Conservation (phyloP, 2,797 vertebrate genomes). For the Sparus aurata region DNA sequence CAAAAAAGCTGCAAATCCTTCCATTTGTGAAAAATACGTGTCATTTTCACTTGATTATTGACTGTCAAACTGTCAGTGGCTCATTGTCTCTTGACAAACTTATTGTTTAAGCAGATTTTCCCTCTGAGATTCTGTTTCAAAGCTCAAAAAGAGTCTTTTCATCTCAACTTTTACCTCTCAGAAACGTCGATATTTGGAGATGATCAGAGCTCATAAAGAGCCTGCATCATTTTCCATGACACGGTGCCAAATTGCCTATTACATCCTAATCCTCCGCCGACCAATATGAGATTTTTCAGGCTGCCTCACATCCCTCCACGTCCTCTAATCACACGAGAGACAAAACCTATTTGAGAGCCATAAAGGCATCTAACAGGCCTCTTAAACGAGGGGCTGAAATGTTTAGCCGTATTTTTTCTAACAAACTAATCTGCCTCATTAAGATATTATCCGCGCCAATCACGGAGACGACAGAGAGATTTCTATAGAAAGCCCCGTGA, state of each 20-base stretch:
- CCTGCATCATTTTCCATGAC: neutral
- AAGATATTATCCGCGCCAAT: constrained; percentile 69
- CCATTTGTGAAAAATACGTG: neutral
- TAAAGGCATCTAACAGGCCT: constrained; percentile 53
- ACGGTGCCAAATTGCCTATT: neutral
- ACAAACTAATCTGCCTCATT: constrained; percentile 73
- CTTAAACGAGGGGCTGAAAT: constrained; percentile 59
- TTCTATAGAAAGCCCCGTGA: constrained; percentile 45
- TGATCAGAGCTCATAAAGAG: neutral
- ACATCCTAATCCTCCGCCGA: neutral
- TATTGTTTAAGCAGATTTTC: neutral
- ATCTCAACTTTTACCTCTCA: neutral
- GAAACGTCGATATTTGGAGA: neutral
- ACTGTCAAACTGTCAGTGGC: no score
- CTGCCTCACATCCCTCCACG: constrained; percentile 9
- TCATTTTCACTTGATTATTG: neutral
- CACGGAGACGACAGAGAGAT: constrained; percentile 59
- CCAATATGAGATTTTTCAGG: constrained; percentile 12
- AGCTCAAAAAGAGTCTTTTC: neutral
- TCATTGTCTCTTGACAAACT: neutral
- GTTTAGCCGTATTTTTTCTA: constrained; percentile 59
- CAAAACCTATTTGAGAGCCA: constrained; percentile 35
- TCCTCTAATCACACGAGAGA: constrained; percentile 34
- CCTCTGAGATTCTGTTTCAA: neutral
- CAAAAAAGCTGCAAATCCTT: neutral